phyloP scores from a whole-genome alignment of 2,113 vertebrate genomes.

The Symphodus melops region DNA sequence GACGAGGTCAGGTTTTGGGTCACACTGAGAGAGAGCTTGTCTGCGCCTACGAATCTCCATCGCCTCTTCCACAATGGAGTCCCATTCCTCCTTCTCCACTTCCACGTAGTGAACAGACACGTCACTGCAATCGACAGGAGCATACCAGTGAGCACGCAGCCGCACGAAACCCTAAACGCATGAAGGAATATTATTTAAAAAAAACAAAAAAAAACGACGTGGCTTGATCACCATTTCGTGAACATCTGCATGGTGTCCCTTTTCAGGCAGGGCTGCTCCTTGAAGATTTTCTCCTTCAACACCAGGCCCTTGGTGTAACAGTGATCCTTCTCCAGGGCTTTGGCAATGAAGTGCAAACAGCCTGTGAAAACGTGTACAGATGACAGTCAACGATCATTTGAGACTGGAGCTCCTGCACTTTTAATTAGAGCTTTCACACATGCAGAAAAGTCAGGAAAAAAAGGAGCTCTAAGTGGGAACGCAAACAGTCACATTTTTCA shows the following conservation, averaged over 20 bases:
- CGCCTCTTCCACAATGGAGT: slow-evolving; percentile 89
- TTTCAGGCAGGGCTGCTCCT: slow-evolving; percentile 93
- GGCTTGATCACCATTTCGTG: slow-evolving; percentile 87
- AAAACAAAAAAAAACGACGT: not conserved
- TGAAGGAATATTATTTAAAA: too few species aligned
- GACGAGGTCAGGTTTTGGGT: slow-evolving; percentile 88
- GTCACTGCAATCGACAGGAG: slow-evolving; percentile 80
- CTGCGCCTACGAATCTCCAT: slow-evolving; percentile 89
- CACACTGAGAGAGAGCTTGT: slow-evolving; percentile 84
- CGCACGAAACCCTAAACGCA: not conserved
- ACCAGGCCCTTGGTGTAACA: slow-evolving; percentile 95
- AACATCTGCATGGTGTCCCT: slow-evolving; percentile 96
- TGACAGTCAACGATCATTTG: slow-evolving; percentile 3
- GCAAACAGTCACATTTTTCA: too few species aligned
- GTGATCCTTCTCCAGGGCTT: slow-evolving; percentile 94
- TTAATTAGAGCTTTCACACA: not conserved
- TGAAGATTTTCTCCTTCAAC: slow-evolving; percentile 95
- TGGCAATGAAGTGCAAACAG: slow-evolving; percentile 95
- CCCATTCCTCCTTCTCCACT: slow-evolving; percentile 88
- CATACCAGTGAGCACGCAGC: not conserved
- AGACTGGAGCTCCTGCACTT: not conserved
- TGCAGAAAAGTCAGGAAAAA: too few species aligned
- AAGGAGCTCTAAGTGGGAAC: too few species aligned
- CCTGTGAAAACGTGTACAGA: slow-evolving; percentile 75
- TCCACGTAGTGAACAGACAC: slow-evolving; percentile 90